Evolutionary conservation across 1,140 invertebrate species (phyloP).

Genomic region (Saccostrea cuccullata): DNA sequence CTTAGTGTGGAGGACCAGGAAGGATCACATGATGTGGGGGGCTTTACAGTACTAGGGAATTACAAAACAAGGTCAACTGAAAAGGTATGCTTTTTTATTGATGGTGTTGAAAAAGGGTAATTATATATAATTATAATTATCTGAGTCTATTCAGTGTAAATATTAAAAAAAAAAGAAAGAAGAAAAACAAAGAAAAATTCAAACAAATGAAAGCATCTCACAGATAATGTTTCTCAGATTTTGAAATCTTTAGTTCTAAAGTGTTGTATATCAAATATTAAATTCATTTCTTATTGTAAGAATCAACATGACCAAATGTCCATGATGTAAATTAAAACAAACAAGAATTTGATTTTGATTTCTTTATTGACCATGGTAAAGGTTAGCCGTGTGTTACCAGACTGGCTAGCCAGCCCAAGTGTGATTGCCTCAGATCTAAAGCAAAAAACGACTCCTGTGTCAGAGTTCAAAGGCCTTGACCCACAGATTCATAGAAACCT

Average conservation of each 20-base stretch:
- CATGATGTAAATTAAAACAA: too few species aligned
- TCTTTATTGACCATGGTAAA: conserved; percentile 52
- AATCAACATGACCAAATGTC: too few species aligned
- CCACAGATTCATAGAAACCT: conserved; percentile 83
- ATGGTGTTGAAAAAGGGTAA: too few species aligned
- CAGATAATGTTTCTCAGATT: too few species aligned
- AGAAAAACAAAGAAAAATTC: too few species aligned
- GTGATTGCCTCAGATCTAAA: conserved; percentile 86
- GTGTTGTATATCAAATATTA: too few species aligned
- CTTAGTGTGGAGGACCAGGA: not conserved
- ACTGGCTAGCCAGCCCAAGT: conserved; percentile 91
- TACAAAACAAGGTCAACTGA: conserved; percentile 66
- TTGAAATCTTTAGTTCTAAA: too few species aligned
- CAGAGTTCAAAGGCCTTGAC: conserved; percentile 83
- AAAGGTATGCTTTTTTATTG: conserved; percentile 76
- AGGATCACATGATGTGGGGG: conserved; percentile 61
- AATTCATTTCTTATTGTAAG: too few species aligned
- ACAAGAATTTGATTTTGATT: not conserved
- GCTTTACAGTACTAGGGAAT: conserved; percentile 75
- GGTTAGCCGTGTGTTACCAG: conserved; percentile 86
- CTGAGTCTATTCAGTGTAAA: too few species aligned
- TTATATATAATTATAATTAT: too few species aligned
- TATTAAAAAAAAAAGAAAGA: too few species aligned
- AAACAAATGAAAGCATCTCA: too few species aligned
- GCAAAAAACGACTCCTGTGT: conserved; percentile 80